Percentiles rank a stretch among this genome's conserved stretches.
phyloP scores from a whole-genome alignment of 2,797 vertebrate genomes.

The Nyctibius grandis region DNA sequence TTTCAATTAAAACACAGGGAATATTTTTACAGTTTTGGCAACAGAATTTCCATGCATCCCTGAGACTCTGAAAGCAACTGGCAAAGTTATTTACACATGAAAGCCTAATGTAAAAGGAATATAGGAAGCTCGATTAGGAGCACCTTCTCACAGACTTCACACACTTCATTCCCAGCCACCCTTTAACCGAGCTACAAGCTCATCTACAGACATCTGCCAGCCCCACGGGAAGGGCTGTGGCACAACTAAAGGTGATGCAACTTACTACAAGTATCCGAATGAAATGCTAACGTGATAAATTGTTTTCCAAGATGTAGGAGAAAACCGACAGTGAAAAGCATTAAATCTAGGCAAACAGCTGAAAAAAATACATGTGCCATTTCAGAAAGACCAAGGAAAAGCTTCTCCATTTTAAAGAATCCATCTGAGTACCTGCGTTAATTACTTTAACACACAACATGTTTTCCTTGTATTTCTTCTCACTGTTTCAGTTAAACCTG shows the following conservation, averaged over 20 bases:
- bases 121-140: fast-evolving
- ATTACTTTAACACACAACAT: background rate
- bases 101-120: background rate
- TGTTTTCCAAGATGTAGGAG: background rate
- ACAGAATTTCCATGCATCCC: background rate
- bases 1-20: background rate
- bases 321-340: background rate
- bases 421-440: background rate
- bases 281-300: background rate
- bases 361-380: background rate
- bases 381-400: background rate
- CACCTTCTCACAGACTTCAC: background rate
- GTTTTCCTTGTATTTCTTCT: background rate
- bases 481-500: background rate
- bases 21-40: background rate
- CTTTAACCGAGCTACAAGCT: too few species aligned
- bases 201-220: background rate
- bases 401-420: background rate
- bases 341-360: background rate
- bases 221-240: background rate
- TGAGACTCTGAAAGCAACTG: background rate
- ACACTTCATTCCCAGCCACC: background rate
- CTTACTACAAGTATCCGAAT: background rate
- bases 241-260: background rate
- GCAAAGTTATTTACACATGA: background rate